phyloP scores from a whole-genome alignment of 2,113 vertebrate genomes.

The Paracanthobrama guichenoti region DNA sequence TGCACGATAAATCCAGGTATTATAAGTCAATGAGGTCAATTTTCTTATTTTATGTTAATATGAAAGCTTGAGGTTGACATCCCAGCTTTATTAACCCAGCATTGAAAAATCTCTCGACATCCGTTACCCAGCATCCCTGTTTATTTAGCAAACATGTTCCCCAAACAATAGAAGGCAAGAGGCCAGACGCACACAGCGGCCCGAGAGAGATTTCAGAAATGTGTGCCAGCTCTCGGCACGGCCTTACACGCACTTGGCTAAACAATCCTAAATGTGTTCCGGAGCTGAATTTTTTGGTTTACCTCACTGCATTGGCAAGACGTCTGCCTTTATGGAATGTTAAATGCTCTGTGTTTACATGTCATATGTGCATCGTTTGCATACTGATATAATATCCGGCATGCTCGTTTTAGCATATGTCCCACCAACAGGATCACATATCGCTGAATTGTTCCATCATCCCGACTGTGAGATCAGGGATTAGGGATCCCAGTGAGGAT shows the following conservation, averaged over 20 bases:
- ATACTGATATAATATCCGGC: slow-evolving; percentile 16
- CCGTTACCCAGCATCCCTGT: neutral
- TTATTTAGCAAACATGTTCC: slow-evolving; percentile 35
- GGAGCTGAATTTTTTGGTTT: slow-evolving; percentile 25
- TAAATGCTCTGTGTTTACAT: neutral
- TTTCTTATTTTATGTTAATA: too few relatives aligned
- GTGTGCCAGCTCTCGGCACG: slow-evolving; percentile 33
- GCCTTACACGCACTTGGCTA: slow-evolving; percentile 33
- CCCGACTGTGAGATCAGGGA: slow-evolving; percentile 38
- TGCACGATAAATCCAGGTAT: too few relatives aligned
- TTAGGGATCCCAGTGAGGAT: slow-evolving; percentile 26
- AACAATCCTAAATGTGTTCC: slow-evolving; percentile 17
- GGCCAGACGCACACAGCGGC: slow-evolving; percentile 16
- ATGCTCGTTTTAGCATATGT: slow-evolving; percentile 6
- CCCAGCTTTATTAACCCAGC: too few relatives aligned
- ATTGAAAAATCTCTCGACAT: neutral
- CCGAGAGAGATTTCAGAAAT: slow-evolving; percentile 34
- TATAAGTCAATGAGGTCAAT: too few relatives aligned
- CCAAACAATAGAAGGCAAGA: slow-evolving; percentile 44
- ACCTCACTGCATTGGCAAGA: neutral
- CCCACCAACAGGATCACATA: slow-evolving; percentile 1
- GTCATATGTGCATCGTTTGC: neutral
- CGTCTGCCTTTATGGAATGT: neutral
- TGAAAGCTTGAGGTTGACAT: too few relatives aligned
- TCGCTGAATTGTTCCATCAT: neutral